Conservation (phyloP, 2,888 invertebrate genomes). For the Glyphotaelius pellucidus region DNA sequence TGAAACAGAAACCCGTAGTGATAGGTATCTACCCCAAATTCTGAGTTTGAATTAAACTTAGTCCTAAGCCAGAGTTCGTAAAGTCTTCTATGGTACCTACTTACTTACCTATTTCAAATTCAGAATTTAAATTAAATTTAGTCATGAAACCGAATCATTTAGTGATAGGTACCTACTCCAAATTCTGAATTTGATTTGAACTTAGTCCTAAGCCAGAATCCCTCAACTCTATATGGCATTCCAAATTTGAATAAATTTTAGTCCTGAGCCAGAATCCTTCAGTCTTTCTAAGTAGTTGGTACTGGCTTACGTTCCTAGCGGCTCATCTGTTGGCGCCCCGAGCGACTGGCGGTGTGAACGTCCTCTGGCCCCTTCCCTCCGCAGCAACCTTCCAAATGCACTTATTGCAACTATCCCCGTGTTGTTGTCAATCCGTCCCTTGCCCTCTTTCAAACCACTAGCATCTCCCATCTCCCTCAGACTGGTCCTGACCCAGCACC, state of each 20-base stretch:
- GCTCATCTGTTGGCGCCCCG: constrained; percentile 10
- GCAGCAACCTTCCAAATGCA: constrained; percentile 28
- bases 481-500: constrained; percentile 31
- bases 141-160: too few relatives aligned
- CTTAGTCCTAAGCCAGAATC: too few relatives aligned
- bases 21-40: too few relatives aligned
- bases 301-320: not conserved
- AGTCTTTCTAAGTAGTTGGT: not conserved
- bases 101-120: too few relatives aligned
- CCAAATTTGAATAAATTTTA: not conserved
- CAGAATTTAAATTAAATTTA: too few relatives aligned
- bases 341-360: constrained; percentile 55
- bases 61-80: too few relatives aligned
- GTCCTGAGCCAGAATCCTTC: not conserved
- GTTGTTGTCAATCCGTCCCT: constrained; percentile 12
- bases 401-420: constrained; percentile 49
- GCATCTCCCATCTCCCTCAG: constrained; percentile 53
- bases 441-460: not conserved
- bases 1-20: too few relatives aligned
- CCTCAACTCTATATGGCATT: too few relatives aligned
- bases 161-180: too few relatives aligned
- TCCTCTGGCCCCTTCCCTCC: constrained; percentile 43
- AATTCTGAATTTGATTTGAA: too few relatives aligned
- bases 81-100: too few relatives aligned
- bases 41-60: too few relatives aligned